These are phyloP conservation scores for Lasioglossum morio DNA, from an alignment of 2,888 invertebrate genomes.

Conservation along the genomic window DNA sequence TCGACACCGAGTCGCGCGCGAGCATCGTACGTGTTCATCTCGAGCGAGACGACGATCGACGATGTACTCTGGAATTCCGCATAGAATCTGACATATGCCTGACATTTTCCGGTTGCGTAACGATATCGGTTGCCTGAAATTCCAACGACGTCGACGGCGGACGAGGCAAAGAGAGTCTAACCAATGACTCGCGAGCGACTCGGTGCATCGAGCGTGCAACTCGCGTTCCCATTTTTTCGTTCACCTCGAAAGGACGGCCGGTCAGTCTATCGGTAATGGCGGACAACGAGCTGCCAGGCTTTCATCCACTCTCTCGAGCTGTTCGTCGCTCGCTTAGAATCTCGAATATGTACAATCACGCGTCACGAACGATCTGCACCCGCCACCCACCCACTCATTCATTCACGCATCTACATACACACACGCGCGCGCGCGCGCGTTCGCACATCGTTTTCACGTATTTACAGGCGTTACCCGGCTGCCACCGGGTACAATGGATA, in stretches of 20 bases:
- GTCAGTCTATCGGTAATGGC: constrained; percentile 77
- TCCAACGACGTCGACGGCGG: neutral
- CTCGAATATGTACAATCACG: constrained; percentile 60
- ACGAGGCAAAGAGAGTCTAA: neutral
- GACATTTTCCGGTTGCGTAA: constrained; percentile 44
- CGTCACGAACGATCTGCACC: constrained; percentile 40
- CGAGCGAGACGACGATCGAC: neutral
- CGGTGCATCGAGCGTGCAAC: constrained; percentile 38
- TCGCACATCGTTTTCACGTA: neutral
- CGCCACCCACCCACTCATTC: neutral
- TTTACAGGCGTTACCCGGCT: constrained; percentile 36
- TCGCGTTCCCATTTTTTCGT: constrained; percentile 23
- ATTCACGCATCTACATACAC: neutral
- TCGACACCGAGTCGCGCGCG: constrained; percentile 22
- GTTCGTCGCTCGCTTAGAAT: constrained; percentile 33
- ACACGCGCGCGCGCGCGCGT: too few relatives aligned
- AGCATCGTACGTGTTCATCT: neutral
- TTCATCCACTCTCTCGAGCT: neutral
- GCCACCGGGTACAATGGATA: neutral
- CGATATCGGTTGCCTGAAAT: neutral
- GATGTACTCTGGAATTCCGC: constrained; percentile 22
- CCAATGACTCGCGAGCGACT: constrained; percentile 24
- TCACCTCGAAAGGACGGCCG: constrained; percentile 68
- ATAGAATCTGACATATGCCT: constrained; percentile 27
- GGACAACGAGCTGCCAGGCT: constrained; percentile 45